phyloP scores from a whole-genome alignment of 1,140 invertebrate genomes.

The Proctacanthus coquilletti region DNA sequence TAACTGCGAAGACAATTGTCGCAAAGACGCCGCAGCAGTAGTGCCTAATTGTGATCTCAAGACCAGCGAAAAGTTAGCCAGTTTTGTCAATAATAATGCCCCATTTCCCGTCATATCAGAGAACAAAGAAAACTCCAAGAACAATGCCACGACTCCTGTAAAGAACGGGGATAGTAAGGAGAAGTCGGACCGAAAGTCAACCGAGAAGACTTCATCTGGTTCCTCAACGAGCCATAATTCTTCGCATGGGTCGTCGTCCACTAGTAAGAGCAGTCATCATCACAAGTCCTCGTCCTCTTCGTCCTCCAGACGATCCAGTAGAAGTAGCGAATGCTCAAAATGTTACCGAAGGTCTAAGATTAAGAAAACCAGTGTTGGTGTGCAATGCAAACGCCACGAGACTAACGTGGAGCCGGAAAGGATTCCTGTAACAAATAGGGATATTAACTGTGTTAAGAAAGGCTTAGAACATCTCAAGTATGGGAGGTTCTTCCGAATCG shows the following conservation, averaged over 20 bases:
- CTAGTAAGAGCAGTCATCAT: slow-evolving; percentile 15
- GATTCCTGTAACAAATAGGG: slow-evolving; percentile 25
- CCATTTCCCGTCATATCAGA: slow-evolving; percentile 2
- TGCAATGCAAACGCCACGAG: slow-evolving; percentile 39
- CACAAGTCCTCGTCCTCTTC: slow-evolving; percentile 14
- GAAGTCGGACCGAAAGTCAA: neutral
- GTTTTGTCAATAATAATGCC: neutral
- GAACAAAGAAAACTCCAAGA: no score
- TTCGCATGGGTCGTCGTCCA: neutral
- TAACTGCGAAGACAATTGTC: neutral
- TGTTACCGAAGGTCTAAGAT: slow-evolving; percentile 44
- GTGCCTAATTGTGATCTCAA: neutral
- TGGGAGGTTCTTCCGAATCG: slow-evolving; percentile 64
- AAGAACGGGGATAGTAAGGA: neutral
- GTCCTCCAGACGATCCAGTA: slow-evolving; percentile 13
- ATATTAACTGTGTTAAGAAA: slow-evolving; percentile 20
- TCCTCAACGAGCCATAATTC: slow-evolving; percentile 1
- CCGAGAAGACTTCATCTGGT: neutral
- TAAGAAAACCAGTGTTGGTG: slow-evolving; percentile 41
- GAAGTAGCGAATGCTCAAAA: slow-evolving; percentile 36
- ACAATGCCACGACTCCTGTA: no score
- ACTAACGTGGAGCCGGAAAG: slow-evolving; percentile 15
- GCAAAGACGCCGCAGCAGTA: neutral
- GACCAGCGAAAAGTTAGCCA: neutral
- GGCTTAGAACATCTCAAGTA: slow-evolving; percentile 47